Percentiles rank a stretch among this genome's conserved stretches.
phyloP scores from a whole-genome alignment of 1,140 invertebrate genomes.

The Drosophila ananassae region DNA sequence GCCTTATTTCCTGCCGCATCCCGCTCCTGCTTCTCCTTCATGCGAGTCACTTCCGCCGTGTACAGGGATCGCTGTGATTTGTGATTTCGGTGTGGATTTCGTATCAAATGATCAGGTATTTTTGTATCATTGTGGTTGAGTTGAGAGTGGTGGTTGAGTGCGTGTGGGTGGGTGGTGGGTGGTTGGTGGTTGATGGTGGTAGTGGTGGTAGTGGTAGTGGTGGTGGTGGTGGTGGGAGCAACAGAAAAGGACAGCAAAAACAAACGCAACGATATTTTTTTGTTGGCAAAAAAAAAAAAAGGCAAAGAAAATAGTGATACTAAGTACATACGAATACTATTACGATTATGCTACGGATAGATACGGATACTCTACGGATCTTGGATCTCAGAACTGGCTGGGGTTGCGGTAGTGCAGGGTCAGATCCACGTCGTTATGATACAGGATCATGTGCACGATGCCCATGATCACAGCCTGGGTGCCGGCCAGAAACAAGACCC shows the following conservation, averaged over 20 bases:
- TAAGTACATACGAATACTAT: background rate
- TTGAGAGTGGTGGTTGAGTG: background rate
- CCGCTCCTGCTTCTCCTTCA: conserved; percentile 83
- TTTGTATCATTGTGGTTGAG: conserved; percentile 11
- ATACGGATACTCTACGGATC: background rate
- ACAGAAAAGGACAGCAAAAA: conserved; percentile 33
- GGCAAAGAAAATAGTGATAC: background rate
- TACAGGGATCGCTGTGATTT: conserved; percentile 82
- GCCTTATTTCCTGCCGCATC: conserved; percentile 45
- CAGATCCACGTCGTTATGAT: conserved; percentile 34
- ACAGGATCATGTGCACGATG: conserved; percentile 21
- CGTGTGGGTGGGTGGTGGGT: background rate
- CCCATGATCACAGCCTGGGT: conserved; percentile 22
- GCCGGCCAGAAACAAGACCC: conserved; percentile 8
- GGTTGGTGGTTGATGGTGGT: background rate
- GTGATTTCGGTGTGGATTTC: conserved; percentile 21
- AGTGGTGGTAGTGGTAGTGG: conserved; percentile 8
- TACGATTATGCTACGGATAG: conserved; percentile 1
- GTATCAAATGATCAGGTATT: background rate
- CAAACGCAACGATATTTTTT: background rate
- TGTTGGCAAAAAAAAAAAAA: too few relatives aligned
- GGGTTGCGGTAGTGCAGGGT: conserved; percentile 26
- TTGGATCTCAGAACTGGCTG: conserved; percentile 43
- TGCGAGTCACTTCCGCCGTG: conserved; percentile 84
- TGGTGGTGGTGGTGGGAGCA: conserved; percentile 7